Evolutionary conservation across 2,888 invertebrate species (phyloP).

Genomic region (Tiphia femorata): DNA sequence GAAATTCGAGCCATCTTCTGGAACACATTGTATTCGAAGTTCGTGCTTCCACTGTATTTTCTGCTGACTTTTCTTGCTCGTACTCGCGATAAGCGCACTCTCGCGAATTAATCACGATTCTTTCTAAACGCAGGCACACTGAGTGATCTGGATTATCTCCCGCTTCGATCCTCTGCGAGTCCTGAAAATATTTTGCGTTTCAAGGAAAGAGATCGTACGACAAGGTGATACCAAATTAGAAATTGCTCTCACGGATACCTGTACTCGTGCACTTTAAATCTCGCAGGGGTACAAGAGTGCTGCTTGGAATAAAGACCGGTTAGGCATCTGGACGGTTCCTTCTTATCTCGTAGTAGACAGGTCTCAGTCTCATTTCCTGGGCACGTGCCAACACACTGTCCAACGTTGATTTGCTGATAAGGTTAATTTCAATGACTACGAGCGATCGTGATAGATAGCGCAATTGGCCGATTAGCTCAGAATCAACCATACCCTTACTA

Average conservation of each 20-base stretch:
- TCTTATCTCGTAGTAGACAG: conserved; percentile 61
- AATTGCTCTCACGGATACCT: conserved; percentile 26
- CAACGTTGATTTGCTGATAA: conserved; percentile 69
- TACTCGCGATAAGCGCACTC: too few species aligned
- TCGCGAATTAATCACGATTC: not conserved
- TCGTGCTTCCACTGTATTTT: too few species aligned
- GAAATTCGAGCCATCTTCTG: too few species aligned
- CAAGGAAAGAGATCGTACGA: not conserved
- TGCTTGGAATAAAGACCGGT: conserved; percentile 56
- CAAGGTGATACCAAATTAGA: not conserved
- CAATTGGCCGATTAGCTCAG: too few species aligned
- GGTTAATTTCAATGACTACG: conserved; percentile 1
- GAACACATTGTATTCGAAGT: too few species aligned
- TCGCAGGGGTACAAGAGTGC: conserved; percentile 61
- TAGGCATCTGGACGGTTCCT: conserved; percentile 59
- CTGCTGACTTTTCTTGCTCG: too few species aligned
- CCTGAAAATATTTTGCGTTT: conserved; percentile 39
- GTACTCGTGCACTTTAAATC: conserved; percentile 65
- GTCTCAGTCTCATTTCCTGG: conserved; percentile 60
- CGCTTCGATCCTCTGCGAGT: conserved; percentile 61
- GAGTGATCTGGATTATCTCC: conserved; percentile 64
- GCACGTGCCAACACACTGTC: conserved; percentile 67
- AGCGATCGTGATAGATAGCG: too few species aligned
- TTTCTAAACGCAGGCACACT: conserved; percentile 63
- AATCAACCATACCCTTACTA: conserved; percentile 56